phyloP scores from a whole-genome alignment of 2,888 invertebrate species.

The Ormia ochracea region DNA sequence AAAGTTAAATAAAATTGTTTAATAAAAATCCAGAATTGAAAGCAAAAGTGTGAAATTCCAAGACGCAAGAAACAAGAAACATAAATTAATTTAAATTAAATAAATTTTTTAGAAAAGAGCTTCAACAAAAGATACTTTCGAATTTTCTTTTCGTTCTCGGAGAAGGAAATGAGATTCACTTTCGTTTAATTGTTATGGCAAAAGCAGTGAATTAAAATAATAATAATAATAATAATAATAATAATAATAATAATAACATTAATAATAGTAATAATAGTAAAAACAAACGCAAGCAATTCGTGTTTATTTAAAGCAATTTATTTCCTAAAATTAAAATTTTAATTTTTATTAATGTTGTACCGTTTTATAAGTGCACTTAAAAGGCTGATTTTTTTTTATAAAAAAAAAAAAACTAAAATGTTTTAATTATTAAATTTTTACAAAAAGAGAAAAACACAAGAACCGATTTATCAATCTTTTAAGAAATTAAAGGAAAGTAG shows the following conservation, averaged over 20 bases:
- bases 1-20: slow-evolving; percentile 17
- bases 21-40: background rate
- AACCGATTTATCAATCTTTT: slow-evolving; percentile 27
- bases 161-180: slow-evolving; percentile 41
- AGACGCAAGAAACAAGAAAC: background rate
- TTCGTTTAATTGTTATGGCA: slow-evolving; percentile 45
- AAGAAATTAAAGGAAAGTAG: slow-evolving; percentile 18
- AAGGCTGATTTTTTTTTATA: slow-evolving; percentile 76
- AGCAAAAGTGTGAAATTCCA: background rate
- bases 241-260: too few species aligned
- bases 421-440: slow-evolving; percentile 57
- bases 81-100: background rate
- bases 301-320: slow-evolving; percentile 61
- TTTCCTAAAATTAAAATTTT: slow-evolving; percentile 27
- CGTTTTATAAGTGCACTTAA: slow-evolving; percentile 74
- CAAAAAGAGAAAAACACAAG: background rate
- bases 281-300: slow-evolving; percentile 68
- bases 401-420: slow-evolving; percentile 23
- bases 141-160: slow-evolving; percentile 6
- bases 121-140: background rate
- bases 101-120: background rate
- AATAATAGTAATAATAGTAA: background rate
- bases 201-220: slow-evolving; percentile 11
- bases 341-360: slow-evolving; percentile 55
- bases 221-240: too few species aligned